Percentiles rank a stretch among this genome's conserved stretches.
Conservation (phyloP, 2,113 vertebrate species). For the Heteronetta atricapilla region DNA sequence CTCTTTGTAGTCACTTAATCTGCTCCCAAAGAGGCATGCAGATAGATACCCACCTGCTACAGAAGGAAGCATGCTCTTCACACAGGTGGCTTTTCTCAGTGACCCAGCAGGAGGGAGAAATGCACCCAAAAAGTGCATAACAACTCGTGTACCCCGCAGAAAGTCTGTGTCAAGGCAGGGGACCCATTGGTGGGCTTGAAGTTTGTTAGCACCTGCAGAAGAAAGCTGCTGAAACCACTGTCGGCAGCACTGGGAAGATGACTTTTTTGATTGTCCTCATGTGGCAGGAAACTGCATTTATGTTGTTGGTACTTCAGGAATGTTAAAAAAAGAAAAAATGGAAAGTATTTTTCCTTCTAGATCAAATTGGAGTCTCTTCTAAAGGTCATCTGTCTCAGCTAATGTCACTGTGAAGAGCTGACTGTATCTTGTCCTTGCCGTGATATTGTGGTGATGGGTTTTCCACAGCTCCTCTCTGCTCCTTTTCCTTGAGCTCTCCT, state of each 20-base stretch:
- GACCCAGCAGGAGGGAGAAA: not conserved
- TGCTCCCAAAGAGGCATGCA: not conserved
- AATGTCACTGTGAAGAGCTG: not conserved
- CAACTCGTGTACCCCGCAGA: not conserved
- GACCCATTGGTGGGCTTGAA: not conserved
- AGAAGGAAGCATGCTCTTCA: not conserved
- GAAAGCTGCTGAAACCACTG: accelerated
- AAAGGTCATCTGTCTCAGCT: not conserved
- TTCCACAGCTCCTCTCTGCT: slow-evolving; percentile 5
- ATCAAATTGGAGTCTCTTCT: not conserved
- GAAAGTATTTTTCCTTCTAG: not conserved
- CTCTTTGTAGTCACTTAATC: slow-evolving; percentile 1
- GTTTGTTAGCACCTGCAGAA: not conserved
- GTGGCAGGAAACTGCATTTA: not conserved
- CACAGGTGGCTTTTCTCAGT: not conserved
- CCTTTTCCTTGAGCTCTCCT: not conserved
- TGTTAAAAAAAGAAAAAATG: not conserved
- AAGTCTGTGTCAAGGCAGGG: not conserved
- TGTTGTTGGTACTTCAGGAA: not conserved
- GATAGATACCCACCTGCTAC: not conserved
- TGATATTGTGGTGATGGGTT: not conserved
- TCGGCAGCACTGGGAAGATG: not conserved
- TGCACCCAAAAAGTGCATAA: not conserved
- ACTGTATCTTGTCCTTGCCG: not conserved
- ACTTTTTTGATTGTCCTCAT: not conserved